A percentile compares a stretch with the other conserved stretches of the same genome.
phyloP scores from a whole-genome alignment of 2,888 invertebrate species.

The Tinea pellionella region DNA sequence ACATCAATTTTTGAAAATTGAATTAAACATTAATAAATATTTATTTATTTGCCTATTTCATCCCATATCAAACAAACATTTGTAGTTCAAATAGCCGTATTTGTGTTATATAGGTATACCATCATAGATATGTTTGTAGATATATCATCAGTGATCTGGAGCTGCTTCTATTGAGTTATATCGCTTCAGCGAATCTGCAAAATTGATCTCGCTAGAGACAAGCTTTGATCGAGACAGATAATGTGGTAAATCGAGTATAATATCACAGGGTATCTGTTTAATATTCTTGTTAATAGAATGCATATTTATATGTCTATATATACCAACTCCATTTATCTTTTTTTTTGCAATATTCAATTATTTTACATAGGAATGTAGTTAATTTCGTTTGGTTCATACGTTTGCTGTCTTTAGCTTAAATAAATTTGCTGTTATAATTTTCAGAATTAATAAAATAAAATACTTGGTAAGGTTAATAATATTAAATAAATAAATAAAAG shows the following conservation, averaged over 20 bases:
- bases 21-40: too few relatives aligned
- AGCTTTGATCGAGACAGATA: constrained; percentile 16
- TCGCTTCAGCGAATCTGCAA: constrained; percentile 19
- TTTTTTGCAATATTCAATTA: too few relatives aligned
- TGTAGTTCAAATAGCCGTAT: background rate
- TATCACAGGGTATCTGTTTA: constrained; percentile 11
- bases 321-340: too few relatives aligned
- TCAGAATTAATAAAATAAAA: too few relatives aligned
- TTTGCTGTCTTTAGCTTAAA: too few relatives aligned
- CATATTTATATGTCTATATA: background rate
- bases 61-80: background rate
- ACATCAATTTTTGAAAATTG: too few relatives aligned
- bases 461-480: too few relatives aligned
- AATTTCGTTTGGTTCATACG: too few relatives aligned
- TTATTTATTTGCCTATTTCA: background rate
- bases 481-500: too few relatives aligned
- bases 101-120: background rate
- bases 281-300: background rate
- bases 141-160: constrained; percentile 4
- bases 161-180: constrained; percentile 18
- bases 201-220: constrained; percentile 20
- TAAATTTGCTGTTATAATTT: too few relatives aligned
- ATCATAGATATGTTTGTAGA: background rate
- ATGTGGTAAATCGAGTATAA: constrained; percentile 14
- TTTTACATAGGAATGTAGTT: too few relatives aligned